Evolutionary conservation across 2,797 vertebrate genomes (phyloP), one percentile per base, ranked within the genome.

Genomic region (Tapera naevia): DNA sequence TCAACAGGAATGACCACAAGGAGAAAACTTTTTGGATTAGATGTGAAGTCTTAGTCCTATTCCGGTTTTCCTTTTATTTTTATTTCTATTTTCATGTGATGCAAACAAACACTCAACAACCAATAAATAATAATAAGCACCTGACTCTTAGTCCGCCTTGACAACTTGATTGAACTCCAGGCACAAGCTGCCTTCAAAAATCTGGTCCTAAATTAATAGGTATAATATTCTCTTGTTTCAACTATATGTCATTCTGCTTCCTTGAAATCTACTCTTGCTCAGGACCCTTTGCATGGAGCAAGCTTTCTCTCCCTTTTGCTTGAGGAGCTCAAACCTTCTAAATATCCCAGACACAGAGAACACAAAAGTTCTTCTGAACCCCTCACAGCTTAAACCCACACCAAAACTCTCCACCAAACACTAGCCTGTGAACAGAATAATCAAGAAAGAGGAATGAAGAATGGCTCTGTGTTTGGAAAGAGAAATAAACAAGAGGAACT

Each of bases 311-410:
- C 15, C 54, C 21, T 78, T 61, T 45, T 48, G 17, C 13, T 11
- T 75, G 16, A 78, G 23, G n/a, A 76, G 7, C 7, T 64, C 28
- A 74, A 70, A 28, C 6, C 7, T 61, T 54, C 46, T 69, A 37
- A 15, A 50, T 62, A 61, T 14, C 28, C 28, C 54, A 67, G 45
- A 39, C 27, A 48, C 1, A 2, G 32, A 58, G 43, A 84, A 72
- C 18, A 33, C 13, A 43, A 12, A 60, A 76, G 10, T 14, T 17
- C 24, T 66, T 28, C 32, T 28, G 46, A 78, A 66, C 19, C 5
- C 16, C 0, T 1, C 0, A 0, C 11, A 71, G 30, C n/a, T 74
- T 51, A 75, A 80, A 71, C 25, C 25, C 28, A 13, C 18, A 10
- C 8, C 37, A 37, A 74, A 69, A 64, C 16, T 60, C 21, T 46